phyloP scores from a whole-genome alignment of 2,888 invertebrate species.

The Pimpla rufipes region DNA sequence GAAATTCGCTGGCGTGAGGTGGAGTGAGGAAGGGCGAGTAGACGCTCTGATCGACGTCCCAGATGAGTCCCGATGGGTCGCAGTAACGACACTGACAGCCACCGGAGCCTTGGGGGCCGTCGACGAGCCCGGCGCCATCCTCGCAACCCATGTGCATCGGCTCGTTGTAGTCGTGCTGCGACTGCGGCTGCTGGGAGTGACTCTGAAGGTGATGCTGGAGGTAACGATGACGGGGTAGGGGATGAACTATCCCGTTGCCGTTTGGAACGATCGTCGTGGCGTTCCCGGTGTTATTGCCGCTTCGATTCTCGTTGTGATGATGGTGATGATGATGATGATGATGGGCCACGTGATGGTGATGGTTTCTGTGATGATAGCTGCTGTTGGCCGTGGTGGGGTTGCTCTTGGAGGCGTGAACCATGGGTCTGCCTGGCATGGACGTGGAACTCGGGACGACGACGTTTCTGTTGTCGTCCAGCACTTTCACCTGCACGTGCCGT shows the following conservation, averaged over 20 bases:
- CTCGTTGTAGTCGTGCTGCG: slow-evolving; percentile 59
- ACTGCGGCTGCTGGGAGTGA: slow-evolving; percentile 33
- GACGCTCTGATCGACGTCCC: slow-evolving; percentile 90
- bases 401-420: slow-evolving; percentile 63
- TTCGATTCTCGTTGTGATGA: slow-evolving; percentile 66
- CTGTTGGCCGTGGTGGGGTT: slow-evolving; percentile 52
- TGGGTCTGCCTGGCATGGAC: slow-evolving; percentile 71
- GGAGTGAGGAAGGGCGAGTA: slow-evolving; percentile 87
- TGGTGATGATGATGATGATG: slow-evolving; percentile 68
- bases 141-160: slow-evolving; percentile 74
- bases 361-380: slow-evolving; percentile 67
- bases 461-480: slow-evolving; percentile 86
- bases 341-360: slow-evolving; percentile 68
- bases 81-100: slow-evolving; percentile 92
- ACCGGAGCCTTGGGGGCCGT: slow-evolving; percentile 81
- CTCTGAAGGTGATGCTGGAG: slow-evolving; percentile 51
- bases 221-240: slow-evolving; percentile 62
- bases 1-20: slow-evolving; percentile 78
- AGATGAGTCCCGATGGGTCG: slow-evolving; percentile 91
- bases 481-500: slow-evolving; percentile 86
- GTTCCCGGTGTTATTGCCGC: slow-evolving; percentile 65
- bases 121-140: slow-evolving; percentile 70
- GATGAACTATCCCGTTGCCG: slow-evolving; percentile 54
- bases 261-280: slow-evolving; percentile 42
- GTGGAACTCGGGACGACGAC: slow-evolving; percentile 75